These are phyloP conservation scores for Philonicus albiceps DNA, from an alignment of 2,888 invertebrate genomes.

Conservation along the genomic window DNA sequence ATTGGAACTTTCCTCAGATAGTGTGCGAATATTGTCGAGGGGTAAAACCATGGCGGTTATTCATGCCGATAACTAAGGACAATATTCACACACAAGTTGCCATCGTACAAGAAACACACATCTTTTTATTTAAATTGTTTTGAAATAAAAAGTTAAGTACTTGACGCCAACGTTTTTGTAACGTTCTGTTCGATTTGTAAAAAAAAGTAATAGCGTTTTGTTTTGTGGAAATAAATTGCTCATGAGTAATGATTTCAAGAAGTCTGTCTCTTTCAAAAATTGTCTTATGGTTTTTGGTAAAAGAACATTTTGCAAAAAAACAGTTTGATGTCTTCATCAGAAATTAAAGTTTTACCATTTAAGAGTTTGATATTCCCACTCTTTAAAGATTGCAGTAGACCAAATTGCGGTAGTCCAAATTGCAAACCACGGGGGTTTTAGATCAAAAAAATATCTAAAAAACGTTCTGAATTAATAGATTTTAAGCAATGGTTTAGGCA, in stretches of 20 bases:
- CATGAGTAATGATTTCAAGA: not conserved
- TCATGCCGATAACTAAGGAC: not conserved
- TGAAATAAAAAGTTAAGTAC: not conserved
- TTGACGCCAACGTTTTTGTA: not conserved
- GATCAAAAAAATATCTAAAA: too few species aligned
- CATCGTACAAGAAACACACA: not conserved
- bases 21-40: not conserved
- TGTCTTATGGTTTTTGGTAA: not conserved
- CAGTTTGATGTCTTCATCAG: not conserved
- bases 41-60: constrained; percentile 5
- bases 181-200: not conserved
- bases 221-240: too few species aligned
- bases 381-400: too few species aligned
- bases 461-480: too few species aligned
- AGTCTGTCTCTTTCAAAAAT: not conserved
- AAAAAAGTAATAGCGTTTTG: not conserved
- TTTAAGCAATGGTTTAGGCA: too few species aligned
- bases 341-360: not conserved
- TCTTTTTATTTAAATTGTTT: not conserved
- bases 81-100: not conserved
- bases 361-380: too few species aligned
- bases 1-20: not conserved
- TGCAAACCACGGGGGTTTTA: too few species aligned
- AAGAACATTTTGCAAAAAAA: not conserved
- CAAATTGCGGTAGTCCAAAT: too few species aligned